These are phyloP conservation scores for Remorina albescens DNA, from an alignment of 2,797 vertebrate species.

Conservation along the genomic window DNA sequence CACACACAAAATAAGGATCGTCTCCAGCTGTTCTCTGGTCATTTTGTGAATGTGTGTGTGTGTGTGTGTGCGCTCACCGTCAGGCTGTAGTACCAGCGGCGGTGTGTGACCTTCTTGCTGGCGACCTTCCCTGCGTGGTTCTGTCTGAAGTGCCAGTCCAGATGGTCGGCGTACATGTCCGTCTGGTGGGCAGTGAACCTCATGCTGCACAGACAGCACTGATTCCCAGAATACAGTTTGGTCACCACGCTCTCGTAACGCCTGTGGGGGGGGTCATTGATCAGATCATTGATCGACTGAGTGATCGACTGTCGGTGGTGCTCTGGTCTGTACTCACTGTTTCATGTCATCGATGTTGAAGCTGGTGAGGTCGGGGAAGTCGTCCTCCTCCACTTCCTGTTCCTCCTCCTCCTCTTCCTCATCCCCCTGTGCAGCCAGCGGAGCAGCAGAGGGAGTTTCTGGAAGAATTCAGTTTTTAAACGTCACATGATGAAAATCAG, in stretches of 20 bases:
- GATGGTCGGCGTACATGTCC: conserved; percentile 97
- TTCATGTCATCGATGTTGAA: conserved; percentile 94
- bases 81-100: conserved; percentile 97
- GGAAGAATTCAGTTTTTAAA: neutral
- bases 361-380: conserved; percentile 92
- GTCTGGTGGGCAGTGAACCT: conserved; percentile 96
- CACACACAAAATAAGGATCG: neutral
- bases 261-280: conserved; percentile 70
- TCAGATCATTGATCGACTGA: neutral
- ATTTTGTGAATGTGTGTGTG: neutral
- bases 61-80: conserved; percentile 84
- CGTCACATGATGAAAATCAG: neutral
- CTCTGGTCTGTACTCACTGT: conserved; percentile 85
- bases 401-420: conserved; percentile 88
- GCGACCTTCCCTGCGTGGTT: conserved; percentile 97
- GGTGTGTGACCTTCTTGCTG: conserved; percentile 95
- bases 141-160: conserved; percentile 99
- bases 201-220: conserved; percentile 99
- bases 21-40: no score
- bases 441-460: conserved; percentile 73
- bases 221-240: conserved; percentile 96
- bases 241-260: conserved; percentile 94
- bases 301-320: no score
- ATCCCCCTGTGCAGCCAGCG: conserved; percentile 63
- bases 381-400: conserved; percentile 89